Evolutionary conservation across 1,140 invertebrate species (phyloP), one percentile per base, ranked within the genome.

Genomic region (Planococcus citri): DNA sequence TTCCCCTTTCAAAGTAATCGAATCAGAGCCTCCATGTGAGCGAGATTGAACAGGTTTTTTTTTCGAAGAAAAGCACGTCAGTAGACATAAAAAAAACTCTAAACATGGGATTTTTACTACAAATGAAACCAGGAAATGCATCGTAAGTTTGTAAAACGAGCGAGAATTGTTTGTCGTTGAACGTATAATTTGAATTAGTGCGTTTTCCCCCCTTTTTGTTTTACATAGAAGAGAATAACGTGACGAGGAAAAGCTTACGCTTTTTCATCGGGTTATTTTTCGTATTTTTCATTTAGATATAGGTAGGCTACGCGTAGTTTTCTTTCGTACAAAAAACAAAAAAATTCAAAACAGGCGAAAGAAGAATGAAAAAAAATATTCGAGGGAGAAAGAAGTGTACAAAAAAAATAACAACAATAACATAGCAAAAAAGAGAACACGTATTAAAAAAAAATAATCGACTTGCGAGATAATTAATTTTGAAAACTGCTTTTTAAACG

Each of bases 381-480:
- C 3, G n/a, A 51, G 17, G 17, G 41, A 51, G 17, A 51, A 51
- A 51, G n/a, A 51, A 51, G 14, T 37, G 33, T 8, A 14, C 6
- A 37, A 37, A 37, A 37, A 37, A 37, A 37, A 37, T 8, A 37
- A 37, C 33, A 37, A 6, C 33, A 14, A 37, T 8, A 14, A 20
- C 4, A 51, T 9, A 51, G 41, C 41, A 17, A 17, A 51, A 20
- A 20, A 14, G 17, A 51, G 17, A 51, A 51, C 41, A 9, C 41
- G 41, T 51, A 51, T 51, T n/a, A n/a, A 51, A 51, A 51, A 51
- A 33, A 51, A 51, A n/a, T 51, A 51, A 51, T 51, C 41, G 41
- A 51, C 41, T 51, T 20, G 41, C 41, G 41, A 51, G 41, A 51
- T 51, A 51, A 51, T 51, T 51, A 51, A 51, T 51, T 51, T 51